phyloP scores from a whole-genome alignment of 2,888 invertebrate species.

The Steinernema carpocapsae region DNA sequence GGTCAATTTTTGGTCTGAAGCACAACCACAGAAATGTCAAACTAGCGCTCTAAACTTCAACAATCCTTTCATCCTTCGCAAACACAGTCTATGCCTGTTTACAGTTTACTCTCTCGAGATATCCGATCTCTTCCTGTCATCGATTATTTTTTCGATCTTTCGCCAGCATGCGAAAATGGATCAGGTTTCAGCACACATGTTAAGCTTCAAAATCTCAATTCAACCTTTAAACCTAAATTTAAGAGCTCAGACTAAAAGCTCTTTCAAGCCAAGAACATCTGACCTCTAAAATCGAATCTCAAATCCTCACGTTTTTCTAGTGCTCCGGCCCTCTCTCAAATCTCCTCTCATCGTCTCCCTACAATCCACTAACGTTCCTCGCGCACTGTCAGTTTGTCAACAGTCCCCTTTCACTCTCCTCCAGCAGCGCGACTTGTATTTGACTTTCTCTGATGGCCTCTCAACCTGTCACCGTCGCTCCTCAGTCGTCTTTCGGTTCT shows the following conservation, averaged over 20 bases:
- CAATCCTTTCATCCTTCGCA: too few relatives aligned
- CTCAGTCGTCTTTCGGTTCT: not conserved
- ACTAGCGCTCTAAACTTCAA: too few relatives aligned
- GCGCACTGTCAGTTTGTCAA: conserved; percentile 10
- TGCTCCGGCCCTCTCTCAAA: not conserved
- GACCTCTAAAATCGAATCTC: too few relatives aligned
- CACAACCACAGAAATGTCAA: too few relatives aligned
- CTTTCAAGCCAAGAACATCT: too few relatives aligned
- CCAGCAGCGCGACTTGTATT: not conserved
- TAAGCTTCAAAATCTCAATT: not conserved
- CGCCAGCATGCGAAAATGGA: too few relatives aligned
- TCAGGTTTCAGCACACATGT: not conserved
- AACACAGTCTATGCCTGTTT: too few relatives aligned
- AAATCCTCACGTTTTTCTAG: too few relatives aligned
- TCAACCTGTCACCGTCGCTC: conserved; percentile 16
- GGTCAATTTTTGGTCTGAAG: too few relatives aligned
- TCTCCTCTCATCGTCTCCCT: not conserved
- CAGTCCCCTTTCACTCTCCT: conserved; percentile 13
- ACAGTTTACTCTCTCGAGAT: too few relatives aligned
- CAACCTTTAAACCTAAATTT: too few relatives aligned
- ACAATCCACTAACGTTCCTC: not conserved
- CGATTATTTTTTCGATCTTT: not conserved
- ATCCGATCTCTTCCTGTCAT: not conserved
- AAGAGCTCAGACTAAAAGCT: too few relatives aligned
- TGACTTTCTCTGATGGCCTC: conserved; percentile 17